Evolutionary conservation across 2,797 vertebrate species (phyloP).

Genomic region (Melanotaenia nigrans): DNA sequence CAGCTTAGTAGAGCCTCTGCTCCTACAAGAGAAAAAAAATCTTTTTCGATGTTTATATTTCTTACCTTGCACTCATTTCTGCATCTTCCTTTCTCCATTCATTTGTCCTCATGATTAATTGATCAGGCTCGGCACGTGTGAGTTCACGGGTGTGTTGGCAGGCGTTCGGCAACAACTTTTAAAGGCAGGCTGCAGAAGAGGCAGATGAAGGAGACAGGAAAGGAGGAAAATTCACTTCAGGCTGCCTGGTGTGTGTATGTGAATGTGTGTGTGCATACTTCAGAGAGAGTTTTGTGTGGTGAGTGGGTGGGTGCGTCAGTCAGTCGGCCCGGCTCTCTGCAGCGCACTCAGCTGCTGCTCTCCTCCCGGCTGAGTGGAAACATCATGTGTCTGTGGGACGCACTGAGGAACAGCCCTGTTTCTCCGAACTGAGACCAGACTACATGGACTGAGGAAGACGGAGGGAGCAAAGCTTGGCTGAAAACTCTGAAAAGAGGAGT

Average conservation of each 20-base stretch:
- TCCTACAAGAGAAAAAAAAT: not conserved
- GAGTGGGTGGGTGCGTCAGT: slow-evolving; percentile 77
- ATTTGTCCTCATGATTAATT: slow-evolving; percentile 64
- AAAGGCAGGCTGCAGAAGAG: slow-evolving; percentile 34
- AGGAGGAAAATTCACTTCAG: slow-evolving; percentile 52
- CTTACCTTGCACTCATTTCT: not conserved
- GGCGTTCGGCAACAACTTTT: slow-evolving; percentile 38
- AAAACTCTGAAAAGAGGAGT: slow-evolving; percentile 6
- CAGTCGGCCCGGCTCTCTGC: slow-evolving; percentile 67
- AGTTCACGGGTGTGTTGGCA: slow-evolving; percentile 7
- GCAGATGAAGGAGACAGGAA: slow-evolving; percentile 53
- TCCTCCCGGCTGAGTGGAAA: slow-evolving; percentile 77
- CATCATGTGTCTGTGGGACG: slow-evolving; percentile 78
- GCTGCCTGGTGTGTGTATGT: slow-evolving; percentile 40
- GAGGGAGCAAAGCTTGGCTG: slow-evolving; percentile 14
- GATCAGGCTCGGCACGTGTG: slow-evolving; percentile 36
- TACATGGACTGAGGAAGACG: slow-evolving; percentile 4
- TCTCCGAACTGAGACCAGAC: slow-evolving; percentile 57
- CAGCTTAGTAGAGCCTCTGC: not conserved
- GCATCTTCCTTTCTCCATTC: not conserved
- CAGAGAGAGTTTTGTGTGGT: slow-evolving; percentile 67
- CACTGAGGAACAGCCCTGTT: slow-evolving; percentile 63
- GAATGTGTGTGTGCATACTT: slow-evolving; percentile 63
- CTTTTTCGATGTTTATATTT: slow-evolving; percentile 13
- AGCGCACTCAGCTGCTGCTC: slow-evolving; percentile 65